phyloP scores from a whole-genome alignment of 30 jellyfish, hydroid and myxozoan genomes.

The Hydra vulgaris region DNA sequence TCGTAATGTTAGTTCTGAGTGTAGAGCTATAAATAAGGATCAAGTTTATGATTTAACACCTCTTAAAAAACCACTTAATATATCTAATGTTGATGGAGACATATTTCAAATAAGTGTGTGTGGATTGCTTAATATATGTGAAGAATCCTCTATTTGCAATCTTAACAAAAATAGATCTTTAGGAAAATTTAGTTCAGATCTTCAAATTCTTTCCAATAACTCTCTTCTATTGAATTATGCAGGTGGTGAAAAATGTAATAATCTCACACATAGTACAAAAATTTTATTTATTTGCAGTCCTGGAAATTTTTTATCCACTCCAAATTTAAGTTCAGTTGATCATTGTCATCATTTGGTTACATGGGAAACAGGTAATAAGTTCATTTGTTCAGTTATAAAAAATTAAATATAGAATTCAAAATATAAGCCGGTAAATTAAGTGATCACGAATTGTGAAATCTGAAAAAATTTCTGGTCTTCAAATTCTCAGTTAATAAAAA shows the following conservation, averaged over 20 bases:
- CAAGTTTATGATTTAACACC: conserved; percentile 51
- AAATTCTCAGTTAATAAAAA: no score
- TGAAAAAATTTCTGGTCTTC: no score
- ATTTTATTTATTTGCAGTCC: conserved; percentile 50
- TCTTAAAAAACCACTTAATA: conserved; percentile 38
- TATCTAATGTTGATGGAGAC: conserved; percentile 15
- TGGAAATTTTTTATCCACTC: conserved; percentile 41
- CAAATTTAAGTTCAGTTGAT: conserved; percentile 32
- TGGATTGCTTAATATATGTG: conserved; percentile 32
- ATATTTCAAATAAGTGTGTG: conserved; percentile 42
- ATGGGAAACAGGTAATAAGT: conserved; percentile 82
- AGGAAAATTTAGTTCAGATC: conserved; percentile 37
- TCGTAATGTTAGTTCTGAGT: conserved; percentile 27
- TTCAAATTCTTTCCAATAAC: conserved; percentile 13
- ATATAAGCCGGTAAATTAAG: no score
- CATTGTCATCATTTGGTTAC: conserved; percentile 39
- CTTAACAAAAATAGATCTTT: conserved; percentile 12
- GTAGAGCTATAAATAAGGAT: conserved; percentile 22
- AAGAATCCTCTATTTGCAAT: conserved; percentile 48
- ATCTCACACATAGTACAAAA: conserved; percentile 11
- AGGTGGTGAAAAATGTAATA: conserved; percentile 37
- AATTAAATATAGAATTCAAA: neutral
- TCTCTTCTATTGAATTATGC: conserved; percentile 37
- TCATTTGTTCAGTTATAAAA: neutral
- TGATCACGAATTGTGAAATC: no score